phyloP scores from a whole-genome alignment of 1,140 invertebrate species.

The Macrosteles quadrilineatus region DNA sequence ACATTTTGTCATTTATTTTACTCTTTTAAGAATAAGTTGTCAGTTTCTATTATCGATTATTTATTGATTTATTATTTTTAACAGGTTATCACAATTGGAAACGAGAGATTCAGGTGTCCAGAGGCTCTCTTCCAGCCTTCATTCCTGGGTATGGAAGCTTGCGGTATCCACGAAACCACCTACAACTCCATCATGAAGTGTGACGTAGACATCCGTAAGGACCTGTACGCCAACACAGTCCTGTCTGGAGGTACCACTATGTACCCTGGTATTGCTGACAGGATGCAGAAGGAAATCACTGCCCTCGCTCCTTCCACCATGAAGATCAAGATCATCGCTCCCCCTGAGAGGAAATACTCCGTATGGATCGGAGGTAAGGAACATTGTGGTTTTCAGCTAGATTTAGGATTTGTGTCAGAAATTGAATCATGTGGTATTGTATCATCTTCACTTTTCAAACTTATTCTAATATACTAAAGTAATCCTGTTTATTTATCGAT shows the following conservation, averaged over 20 bases:
- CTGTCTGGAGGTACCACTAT: conserved; percentile 96
- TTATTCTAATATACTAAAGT: too few relatives aligned
- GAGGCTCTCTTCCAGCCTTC: conserved; percentile 96
- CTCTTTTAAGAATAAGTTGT: too few relatives aligned
- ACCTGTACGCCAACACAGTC: conserved; percentile 95
- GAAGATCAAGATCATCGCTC: conserved; percentile 84
- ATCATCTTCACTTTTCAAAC: too few relatives aligned
- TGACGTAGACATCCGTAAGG: conserved; percentile 91
- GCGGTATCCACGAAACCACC: conserved; percentile 91
- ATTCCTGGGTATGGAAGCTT: conserved; percentile 94
- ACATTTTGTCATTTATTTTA: too few relatives aligned
- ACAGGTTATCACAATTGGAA: conserved; percentile 82
- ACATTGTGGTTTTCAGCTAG: too few relatives aligned
- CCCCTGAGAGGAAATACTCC: conserved; percentile 82
- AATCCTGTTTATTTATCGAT: too few relatives aligned
- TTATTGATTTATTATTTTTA: too few relatives aligned
- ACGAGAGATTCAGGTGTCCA: conserved; percentile 96
- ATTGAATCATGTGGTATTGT: too few relatives aligned
- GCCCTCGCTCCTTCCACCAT: conserved; percentile 71
- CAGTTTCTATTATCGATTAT: too few relatives aligned
- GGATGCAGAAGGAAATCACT: conserved; percentile 78
- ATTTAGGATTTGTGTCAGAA: too few relatives aligned
- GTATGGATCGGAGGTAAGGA: conserved; percentile 74
- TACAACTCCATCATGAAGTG: conserved; percentile 99
- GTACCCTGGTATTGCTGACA: conserved; percentile 87